A percentile compares a stretch with the other conserved stretches of the same genome.
phyloP scores from a whole-genome alignment of 2,113 vertebrate genomes.

The Enhydra lutris region DNA sequence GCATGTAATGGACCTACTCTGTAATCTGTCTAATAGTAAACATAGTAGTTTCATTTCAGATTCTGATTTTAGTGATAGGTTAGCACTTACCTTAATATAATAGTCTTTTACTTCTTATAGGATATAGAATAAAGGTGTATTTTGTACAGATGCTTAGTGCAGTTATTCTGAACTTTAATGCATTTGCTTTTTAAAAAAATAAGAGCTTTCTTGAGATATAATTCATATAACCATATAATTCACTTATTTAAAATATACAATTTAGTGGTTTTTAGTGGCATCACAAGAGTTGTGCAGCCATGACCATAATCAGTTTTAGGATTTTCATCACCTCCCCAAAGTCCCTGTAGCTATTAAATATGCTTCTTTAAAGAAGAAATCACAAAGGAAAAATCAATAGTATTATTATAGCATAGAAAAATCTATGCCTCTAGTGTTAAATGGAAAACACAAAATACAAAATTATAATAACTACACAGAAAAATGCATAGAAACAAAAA shows the following conservation, averaged over 20 bases:
- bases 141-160: neutral
- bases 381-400: neutral
- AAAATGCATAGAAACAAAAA: neutral
- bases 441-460: neutral
- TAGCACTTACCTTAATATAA: neutral
- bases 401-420: neutral
- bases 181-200: neutral
- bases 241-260: neutral
- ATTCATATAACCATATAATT: neutral
- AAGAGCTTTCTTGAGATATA: neutral
- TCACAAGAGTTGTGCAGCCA: neutral
- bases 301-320: neutral
- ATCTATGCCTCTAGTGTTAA: neutral
- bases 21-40: neutral
- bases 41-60: neutral
- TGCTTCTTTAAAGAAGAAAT: conserved; percentile 1
- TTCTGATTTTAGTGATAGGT: neutral
- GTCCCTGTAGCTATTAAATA: neutral
- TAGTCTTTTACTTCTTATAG: neutral
- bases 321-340: neutral
- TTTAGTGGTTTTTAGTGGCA: neutral
- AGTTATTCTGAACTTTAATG: conserved; percentile 20
- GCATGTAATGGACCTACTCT: neutral
- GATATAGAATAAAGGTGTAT: neutral
- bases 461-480: neutral